Conservation (phyloP, 2,797 vertebrate species). For the Menidia menidia region DNA sequence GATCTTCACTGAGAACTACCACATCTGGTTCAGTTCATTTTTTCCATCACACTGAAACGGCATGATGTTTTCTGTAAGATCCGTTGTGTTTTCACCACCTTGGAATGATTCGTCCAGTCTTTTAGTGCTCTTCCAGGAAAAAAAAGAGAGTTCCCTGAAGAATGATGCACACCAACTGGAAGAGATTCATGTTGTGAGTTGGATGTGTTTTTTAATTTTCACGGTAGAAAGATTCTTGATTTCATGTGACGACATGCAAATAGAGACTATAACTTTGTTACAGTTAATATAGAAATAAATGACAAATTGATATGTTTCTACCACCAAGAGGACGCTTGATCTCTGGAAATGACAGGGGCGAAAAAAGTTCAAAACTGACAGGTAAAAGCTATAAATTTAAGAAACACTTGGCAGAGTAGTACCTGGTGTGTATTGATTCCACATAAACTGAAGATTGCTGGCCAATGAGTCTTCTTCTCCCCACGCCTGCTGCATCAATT, state of each 20-base stretch:
- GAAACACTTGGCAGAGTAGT: neutral
- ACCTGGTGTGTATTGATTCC: neutral
- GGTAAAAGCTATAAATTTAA: neutral
- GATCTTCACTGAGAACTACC: constrained; percentile 9
- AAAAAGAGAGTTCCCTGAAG: constrained; percentile 5
- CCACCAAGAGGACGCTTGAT: neutral
- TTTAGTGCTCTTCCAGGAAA: neutral
- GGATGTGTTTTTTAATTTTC: neutral
- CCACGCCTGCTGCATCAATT: neutral
- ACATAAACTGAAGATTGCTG: neutral
- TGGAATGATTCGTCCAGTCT: neutral
- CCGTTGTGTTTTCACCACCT: neutral
- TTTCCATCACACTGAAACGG: neutral
- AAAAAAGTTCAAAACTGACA: neutral
- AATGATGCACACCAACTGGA: neutral
- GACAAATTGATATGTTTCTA: neutral
- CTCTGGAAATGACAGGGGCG: neutral
- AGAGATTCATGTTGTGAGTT: neutral
- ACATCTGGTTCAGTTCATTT: neutral
- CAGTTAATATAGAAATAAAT: neutral
- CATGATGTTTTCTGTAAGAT: constrained; percentile 22
- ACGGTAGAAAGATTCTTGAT: neutral
- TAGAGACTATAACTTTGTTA: neutral
- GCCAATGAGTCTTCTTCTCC: constrained; percentile 1
- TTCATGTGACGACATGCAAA: neutral